phyloP scores from a whole-genome alignment of 1,140 invertebrate genomes.

The Melanaphis sacchari region DNA sequence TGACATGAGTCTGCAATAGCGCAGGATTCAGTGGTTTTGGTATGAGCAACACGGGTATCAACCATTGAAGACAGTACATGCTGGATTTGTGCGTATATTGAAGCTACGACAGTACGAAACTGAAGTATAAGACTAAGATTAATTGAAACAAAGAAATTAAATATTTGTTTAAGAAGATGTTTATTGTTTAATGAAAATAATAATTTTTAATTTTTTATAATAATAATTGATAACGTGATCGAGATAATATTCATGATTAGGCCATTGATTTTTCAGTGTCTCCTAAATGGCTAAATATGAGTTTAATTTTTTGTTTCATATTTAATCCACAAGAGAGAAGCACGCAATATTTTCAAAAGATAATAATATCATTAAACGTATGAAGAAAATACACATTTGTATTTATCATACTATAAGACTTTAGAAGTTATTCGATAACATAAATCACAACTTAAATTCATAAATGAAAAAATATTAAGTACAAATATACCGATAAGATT shows the following conservation, averaged over 20 bases:
- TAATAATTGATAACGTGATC: not conserved
- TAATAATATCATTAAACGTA: no score
- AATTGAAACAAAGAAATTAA: not conserved
- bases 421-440: not conserved
- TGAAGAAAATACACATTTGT: not conserved
- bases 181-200: not conserved
- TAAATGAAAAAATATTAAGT: no score
- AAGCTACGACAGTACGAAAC: not conserved
- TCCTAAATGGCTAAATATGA: not conserved
- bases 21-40: slow-evolving; percentile 96
- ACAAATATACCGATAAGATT: no score
- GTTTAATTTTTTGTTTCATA: not conserved
- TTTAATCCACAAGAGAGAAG: not conserved
- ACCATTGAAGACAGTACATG: slow-evolving; percentile 99
- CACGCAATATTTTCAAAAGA: not conserved
- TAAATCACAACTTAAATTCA: not conserved
- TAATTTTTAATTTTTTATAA: not conserved
- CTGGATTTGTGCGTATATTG: not conserved
- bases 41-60: slow-evolving; percentile 94
- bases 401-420: not conserved
- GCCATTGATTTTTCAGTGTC: slow-evolving; percentile 34
- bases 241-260: slow-evolving; percentile 23
- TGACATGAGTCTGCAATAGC: slow-evolving; percentile 92
- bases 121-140: not conserved
- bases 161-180: not conserved